A percentile compares a stretch with the other conserved stretches of the same genome.
Conservation (phyloP, 1,140 invertebrate genomes). For the Druon quercuslanigerum region DNA sequence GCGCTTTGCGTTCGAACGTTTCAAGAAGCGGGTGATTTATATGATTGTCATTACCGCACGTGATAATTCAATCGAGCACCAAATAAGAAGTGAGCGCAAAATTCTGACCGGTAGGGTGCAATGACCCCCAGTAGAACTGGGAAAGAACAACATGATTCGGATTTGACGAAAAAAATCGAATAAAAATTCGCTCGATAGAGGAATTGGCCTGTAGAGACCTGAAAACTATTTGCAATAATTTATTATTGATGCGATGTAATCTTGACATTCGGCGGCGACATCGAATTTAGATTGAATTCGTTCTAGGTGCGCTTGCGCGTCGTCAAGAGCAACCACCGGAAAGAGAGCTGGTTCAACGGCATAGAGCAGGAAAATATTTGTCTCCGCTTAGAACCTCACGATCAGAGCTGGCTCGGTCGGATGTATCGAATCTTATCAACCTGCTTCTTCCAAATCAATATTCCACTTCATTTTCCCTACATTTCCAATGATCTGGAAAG, state of each 20-base stretch:
- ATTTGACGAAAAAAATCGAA: neutral
- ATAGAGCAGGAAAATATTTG: conserved; percentile 32
- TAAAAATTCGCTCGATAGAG: neutral
- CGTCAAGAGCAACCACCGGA: conserved; percentile 50
- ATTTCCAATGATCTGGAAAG: too few relatives aligned
- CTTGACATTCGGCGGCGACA: conserved; percentile 56
- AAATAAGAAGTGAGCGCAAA: too few relatives aligned
- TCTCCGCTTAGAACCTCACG: conserved; percentile 3
- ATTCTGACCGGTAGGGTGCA: too few relatives aligned
- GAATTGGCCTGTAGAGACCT: neutral
- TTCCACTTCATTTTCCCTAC: neutral
- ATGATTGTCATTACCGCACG: too few relatives aligned
- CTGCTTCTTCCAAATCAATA: neutral
- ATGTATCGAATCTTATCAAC: conserved; percentile 25
- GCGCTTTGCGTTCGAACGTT: too few relatives aligned
- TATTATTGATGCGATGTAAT: conserved; percentile 57
- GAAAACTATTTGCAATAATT: conserved; percentile 52
- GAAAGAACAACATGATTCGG: neutral
- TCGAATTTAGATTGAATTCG: conserved; percentile 57
- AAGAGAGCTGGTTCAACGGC: neutral
- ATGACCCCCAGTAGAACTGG: too few relatives aligned
- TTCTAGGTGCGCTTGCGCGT: conserved; percentile 47
- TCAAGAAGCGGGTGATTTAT: too few relatives aligned
- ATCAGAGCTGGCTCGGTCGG: conserved; percentile 1
- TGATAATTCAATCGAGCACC: too few relatives aligned